A percentile compares a stretch with the other conserved stretches of the same genome.
These are phyloP conservation scores for Noctua comes DNA, from an alignment of 2,888 invertebrate genomes.

Conservation along the genomic window DNA sequence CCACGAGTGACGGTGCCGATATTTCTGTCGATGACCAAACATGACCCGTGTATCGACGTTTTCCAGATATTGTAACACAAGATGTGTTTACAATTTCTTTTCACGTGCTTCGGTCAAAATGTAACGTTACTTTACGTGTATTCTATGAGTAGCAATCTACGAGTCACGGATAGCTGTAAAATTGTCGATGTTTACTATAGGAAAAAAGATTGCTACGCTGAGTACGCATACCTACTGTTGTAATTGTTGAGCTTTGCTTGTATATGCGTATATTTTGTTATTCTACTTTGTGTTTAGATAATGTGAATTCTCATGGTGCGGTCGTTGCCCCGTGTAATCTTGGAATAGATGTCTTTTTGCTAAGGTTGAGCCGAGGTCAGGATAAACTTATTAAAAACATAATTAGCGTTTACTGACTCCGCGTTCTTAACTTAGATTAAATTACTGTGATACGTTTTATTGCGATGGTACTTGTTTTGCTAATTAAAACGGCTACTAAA, in stretches of 20 bases:
- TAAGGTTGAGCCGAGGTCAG: slow-evolving; percentile 33
- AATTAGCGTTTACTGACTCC: slow-evolving; percentile 57
- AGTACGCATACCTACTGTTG: slow-evolving; percentile 39
- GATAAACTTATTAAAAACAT: slow-evolving; percentile 57
- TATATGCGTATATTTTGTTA: slow-evolving; percentile 42
- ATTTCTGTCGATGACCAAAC: slow-evolving; percentile 67
- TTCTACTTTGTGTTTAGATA: slow-evolving; percentile 36
- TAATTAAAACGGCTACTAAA: slow-evolving; percentile 10
- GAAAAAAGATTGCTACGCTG: slow-evolving; percentile 55
- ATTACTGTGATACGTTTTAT: slow-evolving; percentile 43
- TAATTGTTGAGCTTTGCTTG: slow-evolving; percentile 52
- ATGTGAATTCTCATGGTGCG: slow-evolving; percentile 60
- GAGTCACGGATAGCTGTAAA: slow-evolving; percentile 69
- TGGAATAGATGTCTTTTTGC: slow-evolving; percentile 51
- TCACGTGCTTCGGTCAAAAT: slow-evolving; percentile 71
- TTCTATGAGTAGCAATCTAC: slow-evolving; percentile 53
- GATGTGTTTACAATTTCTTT: slow-evolving; percentile 73
- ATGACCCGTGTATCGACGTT: slow-evolving; percentile 55
- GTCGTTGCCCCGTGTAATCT: slow-evolving; percentile 59
- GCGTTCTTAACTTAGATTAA: slow-evolving; percentile 39
- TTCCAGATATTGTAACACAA: slow-evolving; percentile 52
- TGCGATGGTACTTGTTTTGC: slow-evolving; percentile 2
- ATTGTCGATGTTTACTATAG: slow-evolving; percentile 60
- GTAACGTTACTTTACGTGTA: slow-evolving; percentile 70
- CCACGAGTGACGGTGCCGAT: slow-evolving; percentile 58